Conservation (phyloP, 2,113 vertebrate genomes). For the Periophthalmus modestus region DNA sequence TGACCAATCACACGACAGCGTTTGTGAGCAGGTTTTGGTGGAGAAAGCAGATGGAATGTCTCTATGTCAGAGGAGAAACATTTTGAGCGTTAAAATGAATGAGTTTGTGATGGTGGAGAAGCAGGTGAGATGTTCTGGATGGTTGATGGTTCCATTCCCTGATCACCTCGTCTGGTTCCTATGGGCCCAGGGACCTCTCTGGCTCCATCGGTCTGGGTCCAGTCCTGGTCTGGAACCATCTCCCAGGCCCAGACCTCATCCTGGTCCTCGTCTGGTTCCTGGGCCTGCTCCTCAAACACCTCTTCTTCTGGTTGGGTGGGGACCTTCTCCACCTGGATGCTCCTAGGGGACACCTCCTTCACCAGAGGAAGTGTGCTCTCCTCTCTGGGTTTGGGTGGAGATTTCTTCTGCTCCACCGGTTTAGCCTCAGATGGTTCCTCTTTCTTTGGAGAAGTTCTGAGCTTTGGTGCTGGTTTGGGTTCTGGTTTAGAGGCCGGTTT, state of each 20-base stretch:
- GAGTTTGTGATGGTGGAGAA: no score
- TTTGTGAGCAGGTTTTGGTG: background rate
- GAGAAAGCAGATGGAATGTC: background rate
- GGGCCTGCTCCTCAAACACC: conserved; percentile 52
- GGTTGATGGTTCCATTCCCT: conserved; percentile 26
- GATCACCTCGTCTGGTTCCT: conserved; percentile 83
- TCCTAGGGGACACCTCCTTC: conserved; percentile 66
- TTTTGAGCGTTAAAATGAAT: no score
- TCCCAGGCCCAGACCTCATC: conserved; percentile 79
- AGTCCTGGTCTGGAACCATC: conserved; percentile 63
- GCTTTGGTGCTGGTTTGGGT: background rate
- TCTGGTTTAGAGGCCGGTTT: background rate
- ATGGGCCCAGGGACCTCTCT: conserved; percentile 80
- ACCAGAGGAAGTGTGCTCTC: conserved; percentile 49
- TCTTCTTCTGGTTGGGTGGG: conserved; percentile 72
- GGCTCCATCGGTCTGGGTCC: conserved; percentile 63
- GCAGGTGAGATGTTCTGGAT: background rate
- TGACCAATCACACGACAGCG: no score
- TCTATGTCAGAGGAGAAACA: no score
- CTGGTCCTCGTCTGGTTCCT: conserved; percentile 23
- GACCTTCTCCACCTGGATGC: conserved; percentile 68
- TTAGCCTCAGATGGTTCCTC: conserved; percentile 26
- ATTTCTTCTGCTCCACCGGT: conserved; percentile 51
- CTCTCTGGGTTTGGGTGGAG: conserved; percentile 52
- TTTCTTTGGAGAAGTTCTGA: conserved; percentile 6